A percentile compares a stretch with the other conserved stretches of the same genome.
Evolutionary conservation across 2,888 invertebrate genomes (phyloP).

Genomic region (Morpho deidamia): DNA sequence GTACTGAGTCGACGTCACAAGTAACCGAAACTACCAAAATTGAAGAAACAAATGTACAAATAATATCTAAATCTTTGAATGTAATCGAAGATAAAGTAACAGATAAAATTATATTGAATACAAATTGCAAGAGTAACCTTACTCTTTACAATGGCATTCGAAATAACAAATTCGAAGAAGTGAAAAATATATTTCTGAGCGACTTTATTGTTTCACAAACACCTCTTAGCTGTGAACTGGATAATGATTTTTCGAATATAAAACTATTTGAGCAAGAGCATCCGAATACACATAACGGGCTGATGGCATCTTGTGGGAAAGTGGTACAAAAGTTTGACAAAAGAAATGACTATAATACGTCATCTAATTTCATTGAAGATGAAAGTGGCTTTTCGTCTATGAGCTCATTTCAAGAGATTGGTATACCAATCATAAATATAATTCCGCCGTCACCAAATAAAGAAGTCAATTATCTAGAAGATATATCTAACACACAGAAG

Average conservation of each 20-base stretch:
- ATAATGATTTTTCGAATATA: slow-evolving; percentile 40
- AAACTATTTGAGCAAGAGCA: slow-evolving; percentile 39
- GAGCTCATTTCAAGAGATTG: slow-evolving; percentile 90
- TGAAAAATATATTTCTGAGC: slow-evolving; percentile 35
- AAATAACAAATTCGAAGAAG: slow-evolving; percentile 36
- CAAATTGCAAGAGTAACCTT: slow-evolving; percentile 35
- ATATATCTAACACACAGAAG: slow-evolving; percentile 44
- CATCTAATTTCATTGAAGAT: slow-evolving; percentile 79
- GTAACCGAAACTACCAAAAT: slow-evolving; percentile 25
- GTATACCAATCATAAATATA: slow-evolving; percentile 80
- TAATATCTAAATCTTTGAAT: slow-evolving; percentile 37
- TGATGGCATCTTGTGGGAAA: slow-evolving; percentile 30
- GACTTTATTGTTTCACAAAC: slow-evolving; percentile 42
- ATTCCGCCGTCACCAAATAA: slow-evolving; percentile 70
- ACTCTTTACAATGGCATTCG: slow-evolving; percentile 35
- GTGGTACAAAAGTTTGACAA: slow-evolving; percentile 38
- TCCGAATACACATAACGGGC: slow-evolving; percentile 23
- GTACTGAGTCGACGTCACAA: slow-evolving; percentile 11
- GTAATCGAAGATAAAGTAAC: slow-evolving; percentile 40
- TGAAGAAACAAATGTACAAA: slow-evolving; percentile 31
- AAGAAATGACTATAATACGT: slow-evolving; percentile 49
- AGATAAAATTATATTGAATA: slow-evolving; percentile 39
- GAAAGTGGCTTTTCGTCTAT: slow-evolving; percentile 93
- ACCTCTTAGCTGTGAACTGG: slow-evolving; percentile 39
- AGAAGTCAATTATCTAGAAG: slow-evolving; percentile 55